Conservation (phyloP, 2,888 invertebrate species). For the Nomada flava region DNA sequence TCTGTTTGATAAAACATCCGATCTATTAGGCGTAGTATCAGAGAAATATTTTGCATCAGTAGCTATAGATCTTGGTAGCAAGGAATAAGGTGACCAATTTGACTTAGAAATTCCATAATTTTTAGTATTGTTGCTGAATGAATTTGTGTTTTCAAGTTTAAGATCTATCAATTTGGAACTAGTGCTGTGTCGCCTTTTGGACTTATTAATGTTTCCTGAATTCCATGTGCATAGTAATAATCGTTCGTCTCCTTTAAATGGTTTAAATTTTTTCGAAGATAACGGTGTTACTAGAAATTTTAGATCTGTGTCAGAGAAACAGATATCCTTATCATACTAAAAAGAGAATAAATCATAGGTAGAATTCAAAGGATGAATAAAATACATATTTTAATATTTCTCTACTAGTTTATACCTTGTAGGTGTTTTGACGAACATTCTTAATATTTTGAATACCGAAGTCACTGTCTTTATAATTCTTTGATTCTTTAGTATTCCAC, state of each 20-base stretch:
- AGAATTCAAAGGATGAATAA: not conserved
- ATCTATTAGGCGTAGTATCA: constrained; percentile 11
- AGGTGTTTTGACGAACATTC: not conserved
- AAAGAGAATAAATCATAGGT: not conserved
- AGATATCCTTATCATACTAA: constrained; percentile 30
- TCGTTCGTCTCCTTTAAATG: not conserved
- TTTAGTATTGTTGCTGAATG: not conserved
- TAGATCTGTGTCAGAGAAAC: constrained; percentile 43
- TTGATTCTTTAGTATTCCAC: not conserved
- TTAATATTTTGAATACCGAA: not conserved
- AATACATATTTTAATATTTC: not conserved
- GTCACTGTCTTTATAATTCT: constrained; percentile 2
- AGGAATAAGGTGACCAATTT: constrained; percentile 16
- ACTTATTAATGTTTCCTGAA: constrained; percentile 25
- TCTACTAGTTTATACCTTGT: constrained; percentile 20
- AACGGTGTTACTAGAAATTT: constrained; percentile 36
- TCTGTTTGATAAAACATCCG: not conserved
- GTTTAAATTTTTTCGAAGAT: constrained; percentile 10
- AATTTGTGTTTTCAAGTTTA: constrained; percentile 20
- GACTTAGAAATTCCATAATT: constrained; percentile 6
- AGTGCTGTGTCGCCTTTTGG: not conserved
- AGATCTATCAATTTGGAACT: constrained; percentile 48
- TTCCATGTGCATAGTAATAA: constrained; percentile 17
- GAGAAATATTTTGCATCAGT: constrained; percentile 37
- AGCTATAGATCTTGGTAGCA: constrained; percentile 2